Evolutionary conservation across 2,888 invertebrate genomes (phyloP).

Genomic region (Volucella zonaria): DNA sequence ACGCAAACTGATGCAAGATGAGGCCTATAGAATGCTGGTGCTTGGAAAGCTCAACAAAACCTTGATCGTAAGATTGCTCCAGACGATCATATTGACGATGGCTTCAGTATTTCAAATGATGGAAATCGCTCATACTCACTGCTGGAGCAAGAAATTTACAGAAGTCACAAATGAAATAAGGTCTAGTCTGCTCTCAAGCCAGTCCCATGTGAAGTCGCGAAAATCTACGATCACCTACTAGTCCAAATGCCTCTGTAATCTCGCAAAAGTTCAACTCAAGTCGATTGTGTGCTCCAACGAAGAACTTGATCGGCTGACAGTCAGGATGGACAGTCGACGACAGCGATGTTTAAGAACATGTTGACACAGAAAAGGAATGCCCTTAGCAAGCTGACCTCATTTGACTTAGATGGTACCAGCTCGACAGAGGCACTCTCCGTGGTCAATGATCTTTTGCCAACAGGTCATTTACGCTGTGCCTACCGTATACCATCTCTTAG

Average conservation of each 20-base stretch:
- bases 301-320: constrained; percentile 87
- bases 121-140: constrained; percentile 99
- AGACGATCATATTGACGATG: constrained; percentile 98
- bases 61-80: constrained; percentile 94
- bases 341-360: constrained; percentile 97
- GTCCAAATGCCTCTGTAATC: constrained; percentile 83
- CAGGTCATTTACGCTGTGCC: constrained; percentile 83
- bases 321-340: constrained; percentile 89
- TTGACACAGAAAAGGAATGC: constrained; percentile 95
- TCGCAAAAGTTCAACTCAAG: constrained; percentile 81
- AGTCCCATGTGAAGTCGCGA: constrained; percentile 87
- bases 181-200: constrained; percentile 80
- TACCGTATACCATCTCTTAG: constrained; percentile 86
- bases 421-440: constrained; percentile 84
- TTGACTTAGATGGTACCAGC: constrained; percentile 92
- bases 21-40: constrained; percentile 97
- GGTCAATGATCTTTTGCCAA: constrained; percentile 84
- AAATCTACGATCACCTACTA: constrained; percentile 86
- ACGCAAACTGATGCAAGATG: constrained; percentile 99
- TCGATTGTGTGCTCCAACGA: constrained; percentile 80
- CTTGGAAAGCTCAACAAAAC: constrained; percentile 96
- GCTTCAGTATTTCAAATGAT: constrained; percentile 97
- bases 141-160: constrained; percentile 93
- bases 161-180: constrained; percentile 84
- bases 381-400: constrained; percentile 93